These are phyloP conservation scores for Ariopsis seemanni DNA, from an alignment of 2,113 vertebrate species.

Conservation along the genomic window DNA sequence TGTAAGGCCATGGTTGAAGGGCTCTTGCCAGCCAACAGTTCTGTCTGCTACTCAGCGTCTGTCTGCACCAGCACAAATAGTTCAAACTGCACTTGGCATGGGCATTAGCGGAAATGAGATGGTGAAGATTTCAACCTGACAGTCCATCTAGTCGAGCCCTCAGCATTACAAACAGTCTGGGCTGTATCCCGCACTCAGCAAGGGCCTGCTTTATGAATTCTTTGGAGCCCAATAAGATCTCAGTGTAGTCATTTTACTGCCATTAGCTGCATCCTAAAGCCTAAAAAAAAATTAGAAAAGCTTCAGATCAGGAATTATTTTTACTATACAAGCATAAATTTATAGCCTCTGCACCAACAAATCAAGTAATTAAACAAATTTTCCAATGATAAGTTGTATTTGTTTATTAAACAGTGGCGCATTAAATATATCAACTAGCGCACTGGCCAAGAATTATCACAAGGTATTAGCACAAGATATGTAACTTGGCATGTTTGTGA, in stretches of 20 bases:
- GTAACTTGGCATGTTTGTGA: not conserved
- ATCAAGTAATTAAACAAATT: not conserved
- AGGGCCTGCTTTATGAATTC: conserved; percentile 8
- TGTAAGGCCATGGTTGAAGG: conserved; percentile 45
- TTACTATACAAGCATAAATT: not conserved
- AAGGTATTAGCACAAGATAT: not conserved
- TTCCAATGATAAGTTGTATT: not conserved
- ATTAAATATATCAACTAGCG: not conserved
- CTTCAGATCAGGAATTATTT: not conserved
- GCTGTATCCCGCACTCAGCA: conserved; percentile 10
- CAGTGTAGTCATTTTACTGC: not conserved
- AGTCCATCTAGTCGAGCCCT: conserved; percentile 30
- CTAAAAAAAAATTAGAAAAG: not conserved
- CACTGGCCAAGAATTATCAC: not conserved
- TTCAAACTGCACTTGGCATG: conserved; percentile 40
- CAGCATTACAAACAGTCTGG: conserved; percentile 19
- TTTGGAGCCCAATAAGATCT: conserved; percentile 1
- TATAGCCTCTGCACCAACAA: not conserved
- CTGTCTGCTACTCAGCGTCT: conserved; percentile 42
- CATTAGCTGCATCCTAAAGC: not conserved
- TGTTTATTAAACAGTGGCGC: not conserved
- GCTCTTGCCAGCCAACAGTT: conserved; percentile 37
- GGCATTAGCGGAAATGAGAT: conserved; percentile 53
- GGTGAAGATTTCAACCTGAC: conserved; percentile 54
- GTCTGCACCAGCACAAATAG: conserved; percentile 43